Conservation (phyloP, 2,888 invertebrate species). For the Junonia oenone region DNA sequence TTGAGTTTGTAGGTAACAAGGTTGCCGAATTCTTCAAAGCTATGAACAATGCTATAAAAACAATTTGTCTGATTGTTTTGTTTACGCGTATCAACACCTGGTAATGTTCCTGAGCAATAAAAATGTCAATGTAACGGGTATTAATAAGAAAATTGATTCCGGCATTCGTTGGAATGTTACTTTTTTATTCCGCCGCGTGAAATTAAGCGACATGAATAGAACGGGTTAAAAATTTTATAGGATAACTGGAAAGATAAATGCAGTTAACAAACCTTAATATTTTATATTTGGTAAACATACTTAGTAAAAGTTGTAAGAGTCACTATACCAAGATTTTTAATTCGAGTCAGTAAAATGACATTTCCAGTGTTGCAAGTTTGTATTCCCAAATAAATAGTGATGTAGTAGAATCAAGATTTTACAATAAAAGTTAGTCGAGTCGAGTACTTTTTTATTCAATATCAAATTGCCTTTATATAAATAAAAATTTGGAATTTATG, state of each 20-base stretch:
- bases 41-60: slow-evolving; percentile 22
- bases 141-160: slow-evolving; percentile 4
- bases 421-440: too few relatives aligned
- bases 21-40: slow-evolving; percentile 35
- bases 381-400: too few relatives aligned
- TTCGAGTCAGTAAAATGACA: too few relatives aligned
- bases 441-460: too few relatives aligned
- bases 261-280: too few relatives aligned
- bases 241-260: background rate
- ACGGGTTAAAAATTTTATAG: background rate
- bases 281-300: too few relatives aligned
- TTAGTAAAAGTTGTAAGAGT: too few relatives aligned
- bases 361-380: too few relatives aligned
- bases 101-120: slow-evolving; percentile 10
- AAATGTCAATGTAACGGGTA: slow-evolving; percentile 22
- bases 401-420: too few relatives aligned
- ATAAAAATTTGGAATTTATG: too few relatives aligned
- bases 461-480: too few relatives aligned
- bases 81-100: slow-evolving; percentile 30
- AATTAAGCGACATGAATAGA: background rate
- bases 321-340: too few relatives aligned
- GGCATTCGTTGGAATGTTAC: background rate
- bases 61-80: slow-evolving; percentile 32
- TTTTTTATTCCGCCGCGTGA: background rate
- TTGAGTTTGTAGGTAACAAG: slow-evolving; percentile 37